Evolutionary conservation across 2,888 invertebrate genomes (phyloP), one percentile per base, ranked within the genome.

Genomic region (Brenthis hecate): DNA sequence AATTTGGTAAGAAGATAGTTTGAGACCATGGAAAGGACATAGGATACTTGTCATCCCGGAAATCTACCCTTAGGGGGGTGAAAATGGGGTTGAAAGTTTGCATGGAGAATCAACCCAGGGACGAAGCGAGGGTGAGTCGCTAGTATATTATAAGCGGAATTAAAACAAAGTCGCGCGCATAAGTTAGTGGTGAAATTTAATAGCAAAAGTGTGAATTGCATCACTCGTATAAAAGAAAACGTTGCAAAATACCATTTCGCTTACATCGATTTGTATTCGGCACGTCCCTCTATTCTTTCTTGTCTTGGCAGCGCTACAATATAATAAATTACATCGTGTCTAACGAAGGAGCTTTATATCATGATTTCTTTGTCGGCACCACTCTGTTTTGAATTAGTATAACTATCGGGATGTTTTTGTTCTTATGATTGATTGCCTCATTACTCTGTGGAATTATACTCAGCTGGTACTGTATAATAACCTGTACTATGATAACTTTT

Each of bases 291-390:
- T 76, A 77, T 78, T 80, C 77, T 70, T 73, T 70, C 74, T 56
- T 60, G 73, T 78, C 80, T 81, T 81, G 81, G 81, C 80, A 79
- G 65, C 74, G 76, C 78, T 77, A 83, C 83, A 83, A 80, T 83
- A 77, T 84, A 83, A 84, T 85, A 87, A 86, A 87, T 86, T 85
- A 84, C 83, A 72, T 71, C 77, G 78, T 75, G 47, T 63, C 78
- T 80, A 82, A 84, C 82, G 80, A 82, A 80, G 78, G 78, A 77
- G 77, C 77, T 80, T 81, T 81, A 78, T 78, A 81, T 83, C 77
- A 81, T 71, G 76, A 75, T 78, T 79, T 79, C 56, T 67, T 57
- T 70, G 67, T 65, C 50, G 64, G 56, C 67, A 65, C 70, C 67
- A 65, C 70, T 69, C 72, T 72, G 69, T 76, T 77, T 74, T 69